Base-by-base conservation (phyloP, 2,888 invertebrate genomes). In the Limnephilus lunatus region DNA sequence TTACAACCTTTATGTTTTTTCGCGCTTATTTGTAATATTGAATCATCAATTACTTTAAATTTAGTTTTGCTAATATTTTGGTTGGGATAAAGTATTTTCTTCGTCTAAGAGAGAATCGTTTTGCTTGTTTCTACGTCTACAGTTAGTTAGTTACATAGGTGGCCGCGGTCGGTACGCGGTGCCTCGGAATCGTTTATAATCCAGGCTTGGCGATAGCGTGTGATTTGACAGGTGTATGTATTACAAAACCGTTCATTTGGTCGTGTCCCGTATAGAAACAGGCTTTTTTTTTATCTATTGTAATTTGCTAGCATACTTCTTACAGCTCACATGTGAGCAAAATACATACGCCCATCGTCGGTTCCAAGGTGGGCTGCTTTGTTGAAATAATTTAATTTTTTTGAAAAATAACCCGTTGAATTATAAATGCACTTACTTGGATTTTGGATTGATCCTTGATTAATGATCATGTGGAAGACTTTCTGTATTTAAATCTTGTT, bases 211-310 rank as follows among this genome's bases (percentile, higher is more conserved):
- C 35, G 83, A 32, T 83, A 83, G 83, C 83, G 35, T 83, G 83
- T 35, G 35, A 83, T 83, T 83, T 83, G 83, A 83, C 83, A 83
- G 83, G 83, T 83, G 83, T 44, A 44, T 44, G 44, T 83, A n/a
- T 68, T 68, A 35, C 35, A 83, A 83, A 83, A 83, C 83, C 83
- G 83, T 83, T 83, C 35, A 83, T 83, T 83, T 83, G 35, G 83
- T 83, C 32, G 35, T 83, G 83, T 83, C 83, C 83, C 83, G 83
- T 32, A 68, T 83, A 35, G 83, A 83, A 83, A 83, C 83, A 35
- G 83, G 83, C 83, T 83, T 83, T 35, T 44, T 35, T 32, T 83
- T 83, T 35, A 25, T 83, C 32, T 35, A 83, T 83, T 39, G 83
- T 32, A 83, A 39, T 83, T 32, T 83, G 83, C 83, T 39, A 83